phyloP scores from a whole-genome alignment of 2,113 vertebrate genomes.

The Ceyx melanurus region DNA sequence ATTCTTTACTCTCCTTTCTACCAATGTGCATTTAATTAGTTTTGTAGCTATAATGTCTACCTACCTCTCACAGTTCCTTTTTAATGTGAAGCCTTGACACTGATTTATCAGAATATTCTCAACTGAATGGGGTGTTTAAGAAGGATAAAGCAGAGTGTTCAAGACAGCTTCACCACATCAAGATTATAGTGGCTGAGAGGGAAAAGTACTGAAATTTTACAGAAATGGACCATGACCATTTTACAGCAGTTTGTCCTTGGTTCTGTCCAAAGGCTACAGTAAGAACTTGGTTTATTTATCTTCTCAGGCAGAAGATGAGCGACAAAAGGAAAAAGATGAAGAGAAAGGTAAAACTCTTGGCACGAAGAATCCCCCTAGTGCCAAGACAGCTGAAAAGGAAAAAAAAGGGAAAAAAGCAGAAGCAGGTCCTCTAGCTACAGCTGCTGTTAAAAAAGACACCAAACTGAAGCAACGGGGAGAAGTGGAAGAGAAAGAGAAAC shows the following conservation, averaged over 20 bases:
- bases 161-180: neutral
- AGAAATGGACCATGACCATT: neutral
- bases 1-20: neutral
- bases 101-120: neutral
- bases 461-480: slow-evolving; percentile 81
- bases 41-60: neutral
- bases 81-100: neutral
- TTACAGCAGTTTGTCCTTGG: neutral
- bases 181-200: neutral
- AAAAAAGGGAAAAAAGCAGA: slow-evolving; percentile 75
- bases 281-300: neutral
- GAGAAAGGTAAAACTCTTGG: slow-evolving; percentile 18
- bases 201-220: neutral
- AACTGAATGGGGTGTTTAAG: neutral
- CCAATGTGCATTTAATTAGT: neutral
- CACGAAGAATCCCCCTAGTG: slow-evolving; percentile 55
- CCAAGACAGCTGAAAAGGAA: slow-evolving; percentile 71
- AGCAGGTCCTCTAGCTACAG: neutral
- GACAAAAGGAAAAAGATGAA: slow-evolving; percentile 58
- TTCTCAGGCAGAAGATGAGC: slow-evolving; percentile 70
- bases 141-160: neutral
- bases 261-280: neutral
- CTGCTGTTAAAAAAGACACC: slow-evolving; percentile 67
- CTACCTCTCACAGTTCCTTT: neutral
- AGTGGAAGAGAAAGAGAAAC: slow-evolving; percentile 64